Evolutionary conservation across 2,797 vertebrate genomes (phyloP).

Genomic region (Lophius americanus): DNA sequence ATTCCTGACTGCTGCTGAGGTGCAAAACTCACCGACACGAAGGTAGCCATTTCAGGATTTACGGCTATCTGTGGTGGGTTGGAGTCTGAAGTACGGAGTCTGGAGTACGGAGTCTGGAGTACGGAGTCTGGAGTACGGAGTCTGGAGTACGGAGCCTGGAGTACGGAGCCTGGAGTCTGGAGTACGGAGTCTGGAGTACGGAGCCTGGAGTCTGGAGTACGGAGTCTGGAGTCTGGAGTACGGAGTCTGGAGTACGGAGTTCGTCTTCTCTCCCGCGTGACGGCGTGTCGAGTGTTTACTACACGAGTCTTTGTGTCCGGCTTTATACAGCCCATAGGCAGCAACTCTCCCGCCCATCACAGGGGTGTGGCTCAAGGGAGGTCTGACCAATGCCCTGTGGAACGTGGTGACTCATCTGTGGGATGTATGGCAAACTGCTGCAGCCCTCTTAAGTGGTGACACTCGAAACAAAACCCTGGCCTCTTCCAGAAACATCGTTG

Average conservation of each 20-base stretch:
- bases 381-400: constrained; percentile 56
- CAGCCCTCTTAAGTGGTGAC: constrained; percentile 2
- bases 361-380: constrained; percentile 58
- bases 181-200: too few species aligned
- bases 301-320: constrained; percentile 38
- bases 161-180: too few species aligned
- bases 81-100: too few species aligned
- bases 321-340: constrained; percentile 71
- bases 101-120: constrained; percentile 21
- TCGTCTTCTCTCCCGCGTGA: constrained; percentile 26
- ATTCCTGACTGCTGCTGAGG: constrained; percentile 52
- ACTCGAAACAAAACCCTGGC: constrained; percentile 5
- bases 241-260: constrained; percentile 21
- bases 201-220: too few species aligned
- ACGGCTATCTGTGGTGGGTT: constrained; percentile 59
- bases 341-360: constrained; percentile 63
- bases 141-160: too few species aligned
- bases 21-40: constrained; percentile 84
- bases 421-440: background rate
- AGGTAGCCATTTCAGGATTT: constrained; percentile 79
- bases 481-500: constrained; percentile 11
- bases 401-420: constrained; percentile 21
- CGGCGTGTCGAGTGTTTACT: constrained; percentile 64
- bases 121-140: constrained; percentile 1
- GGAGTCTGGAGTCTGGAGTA: constrained; percentile 26